These are phyloP conservation scores for Coendou prehensilis DNA, from an alignment of 2,797 vertebrate species.

Conservation along the genomic window DNA sequence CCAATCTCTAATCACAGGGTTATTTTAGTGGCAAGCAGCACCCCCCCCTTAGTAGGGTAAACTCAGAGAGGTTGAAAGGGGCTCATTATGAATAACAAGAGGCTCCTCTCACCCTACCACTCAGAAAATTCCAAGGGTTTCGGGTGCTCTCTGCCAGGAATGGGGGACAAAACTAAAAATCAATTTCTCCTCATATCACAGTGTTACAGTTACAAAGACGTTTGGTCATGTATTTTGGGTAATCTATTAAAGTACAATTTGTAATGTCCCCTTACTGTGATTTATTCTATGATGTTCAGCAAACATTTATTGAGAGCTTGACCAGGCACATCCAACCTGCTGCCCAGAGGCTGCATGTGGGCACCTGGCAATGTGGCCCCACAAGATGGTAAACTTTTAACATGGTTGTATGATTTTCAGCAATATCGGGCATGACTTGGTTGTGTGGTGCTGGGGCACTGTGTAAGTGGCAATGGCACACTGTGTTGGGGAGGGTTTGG, in stretches of 20 bases:
- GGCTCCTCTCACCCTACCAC: not conserved
- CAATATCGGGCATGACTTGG: not conserved
- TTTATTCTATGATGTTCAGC: not conserved
- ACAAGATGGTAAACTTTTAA: not conserved
- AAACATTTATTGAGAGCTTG: not conserved
- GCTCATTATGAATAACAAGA: not conserved
- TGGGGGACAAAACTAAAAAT: not conserved
- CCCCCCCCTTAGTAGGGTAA: not conserved
- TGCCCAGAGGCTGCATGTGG: not conserved
- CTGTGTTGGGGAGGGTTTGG: not conserved
- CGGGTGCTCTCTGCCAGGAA: not conserved
- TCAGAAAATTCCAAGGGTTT: not conserved
- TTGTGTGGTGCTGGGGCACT: not conserved
- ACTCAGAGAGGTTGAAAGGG: not conserved
- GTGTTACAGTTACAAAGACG: not conserved
- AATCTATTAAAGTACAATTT: conserved; percentile 32
- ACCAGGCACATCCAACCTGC: not conserved
- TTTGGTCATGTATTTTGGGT: not conserved
- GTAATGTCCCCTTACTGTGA: not conserved
- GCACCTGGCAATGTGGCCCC: not conserved
- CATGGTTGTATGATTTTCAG: not conserved
- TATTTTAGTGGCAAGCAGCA: not conserved
- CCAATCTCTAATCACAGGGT: not conserved
- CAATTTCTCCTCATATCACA: not conserved
- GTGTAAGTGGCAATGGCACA: not conserved